Conservation (phyloP, 2,888 invertebrate species). For the Clostera curtula region DNA sequence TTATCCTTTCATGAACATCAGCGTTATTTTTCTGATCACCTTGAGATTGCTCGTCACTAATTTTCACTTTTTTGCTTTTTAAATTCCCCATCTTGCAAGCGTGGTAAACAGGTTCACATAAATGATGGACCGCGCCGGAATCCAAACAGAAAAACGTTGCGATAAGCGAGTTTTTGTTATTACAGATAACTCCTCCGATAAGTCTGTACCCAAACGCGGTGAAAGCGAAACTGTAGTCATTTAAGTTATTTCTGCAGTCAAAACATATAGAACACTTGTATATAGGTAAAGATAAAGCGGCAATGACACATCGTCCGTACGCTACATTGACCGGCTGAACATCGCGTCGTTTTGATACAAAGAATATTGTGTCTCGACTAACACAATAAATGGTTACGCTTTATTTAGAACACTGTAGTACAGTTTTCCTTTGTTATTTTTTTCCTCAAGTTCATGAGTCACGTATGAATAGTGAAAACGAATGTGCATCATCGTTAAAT, state of each 20-base stretch:
- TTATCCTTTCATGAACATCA: constrained; percentile 46
- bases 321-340: constrained; percentile 44
- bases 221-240: constrained; percentile 53
- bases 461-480: too few relatives aligned
- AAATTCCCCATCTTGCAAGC: constrained; percentile 57
- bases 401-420: too few relatives aligned
- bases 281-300: constrained; percentile 55
- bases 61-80: constrained; percentile 62
- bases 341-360: constrained; percentile 22
- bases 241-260: constrained; percentile 36
- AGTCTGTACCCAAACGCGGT: constrained; percentile 40
- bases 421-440: constrained; percentile 6
- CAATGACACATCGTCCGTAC: constrained; percentile 61
- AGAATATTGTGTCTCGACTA: constrained; percentile 11
- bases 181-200: constrained; percentile 38
- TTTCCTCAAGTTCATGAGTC: too few relatives aligned
- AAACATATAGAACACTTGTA: constrained; percentile 45
- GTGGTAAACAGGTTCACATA: constrained; percentile 23
- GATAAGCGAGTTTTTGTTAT: constrained; percentile 39
- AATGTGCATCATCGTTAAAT: too few relatives aligned
- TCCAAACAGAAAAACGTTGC: constrained; percentile 27
- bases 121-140: constrained; percentile 17
- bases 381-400: too few relatives aligned
- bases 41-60: constrained; percentile 41
- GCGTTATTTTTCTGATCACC: constrained; percentile 29